phyloP scores from a whole-genome alignment of 1,140 invertebrate genomes.

The Pomacea maculata region DNA sequence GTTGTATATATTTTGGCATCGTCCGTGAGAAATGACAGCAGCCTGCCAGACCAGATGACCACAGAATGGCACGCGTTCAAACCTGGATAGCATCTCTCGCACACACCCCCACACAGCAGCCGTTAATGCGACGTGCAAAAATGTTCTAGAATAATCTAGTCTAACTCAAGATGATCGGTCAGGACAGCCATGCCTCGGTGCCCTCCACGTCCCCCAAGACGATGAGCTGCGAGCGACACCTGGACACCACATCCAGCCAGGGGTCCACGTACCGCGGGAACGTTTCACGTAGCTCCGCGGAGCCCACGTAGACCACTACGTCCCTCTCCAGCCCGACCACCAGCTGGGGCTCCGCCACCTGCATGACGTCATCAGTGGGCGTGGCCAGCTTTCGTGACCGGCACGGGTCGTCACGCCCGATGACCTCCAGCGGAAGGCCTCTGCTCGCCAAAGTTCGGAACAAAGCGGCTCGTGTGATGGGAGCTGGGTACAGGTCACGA shows the following conservation, averaged over 20 bases:
- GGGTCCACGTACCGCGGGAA: conserved; percentile 11
- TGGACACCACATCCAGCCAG: neutral
- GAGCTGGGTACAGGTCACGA: neutral
- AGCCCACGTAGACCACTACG: neutral
- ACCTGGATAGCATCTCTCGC: no score
- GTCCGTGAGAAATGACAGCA: no score
- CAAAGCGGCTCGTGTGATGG: neutral
- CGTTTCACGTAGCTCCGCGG: neutral
- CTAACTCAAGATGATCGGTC: no score
- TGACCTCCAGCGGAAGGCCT: neutral
- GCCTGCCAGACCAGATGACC: no score
- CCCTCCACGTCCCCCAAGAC: neutral
- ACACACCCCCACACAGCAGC: no score
- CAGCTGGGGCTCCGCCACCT: neutral
- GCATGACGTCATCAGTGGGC: neutral
- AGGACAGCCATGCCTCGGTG: no score
- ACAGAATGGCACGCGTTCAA: no score
- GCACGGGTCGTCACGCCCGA: neutral
- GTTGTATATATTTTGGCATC: no score
- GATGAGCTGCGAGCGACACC: conserved; percentile 1
- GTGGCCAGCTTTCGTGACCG: neutral
- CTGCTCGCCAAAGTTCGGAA: neutral
- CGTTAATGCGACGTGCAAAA: no score
- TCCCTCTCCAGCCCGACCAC: neutral
- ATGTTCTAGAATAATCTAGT: no score